Evolutionary conservation across 2,888 invertebrate species (phyloP).

Genomic region (Oligia latruncula): DNA sequence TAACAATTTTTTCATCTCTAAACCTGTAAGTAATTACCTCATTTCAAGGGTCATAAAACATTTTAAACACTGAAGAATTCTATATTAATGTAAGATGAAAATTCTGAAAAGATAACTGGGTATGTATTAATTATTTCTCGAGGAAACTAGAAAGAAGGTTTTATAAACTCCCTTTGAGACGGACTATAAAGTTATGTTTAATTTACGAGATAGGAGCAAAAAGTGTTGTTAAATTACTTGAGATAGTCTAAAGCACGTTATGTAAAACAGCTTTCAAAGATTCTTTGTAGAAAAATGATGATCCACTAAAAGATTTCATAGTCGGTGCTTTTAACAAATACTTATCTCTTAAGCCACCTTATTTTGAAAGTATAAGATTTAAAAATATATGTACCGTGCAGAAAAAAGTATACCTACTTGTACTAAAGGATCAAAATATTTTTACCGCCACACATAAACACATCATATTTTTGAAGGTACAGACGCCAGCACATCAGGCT

Average conservation of each 20-base stretch:
- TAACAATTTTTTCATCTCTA: conserved; percentile 36
- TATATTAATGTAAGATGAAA: conserved; percentile 39
- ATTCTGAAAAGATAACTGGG: conserved; percentile 28
- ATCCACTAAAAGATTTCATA: not conserved
- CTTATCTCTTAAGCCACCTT: not conserved
- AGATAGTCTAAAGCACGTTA: not conserved
- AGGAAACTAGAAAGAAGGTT: conserved; percentile 42
- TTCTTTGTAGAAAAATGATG: not conserved
- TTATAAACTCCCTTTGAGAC: conserved; percentile 49
- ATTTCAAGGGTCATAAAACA: conserved; percentile 54
- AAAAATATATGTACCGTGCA: not conserved
- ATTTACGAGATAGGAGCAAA: conserved; percentile 42
- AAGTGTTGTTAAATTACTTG: conserved; percentile 26
- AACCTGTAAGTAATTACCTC: conserved; percentile 37
- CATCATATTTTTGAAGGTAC: too few species aligned
- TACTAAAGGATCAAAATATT: not conserved
- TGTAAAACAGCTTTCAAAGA: conserved; percentile 21
- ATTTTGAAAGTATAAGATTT: not conserved
- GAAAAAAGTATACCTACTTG: not conserved
- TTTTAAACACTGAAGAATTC: conserved; percentile 41
- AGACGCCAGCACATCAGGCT: too few species aligned
- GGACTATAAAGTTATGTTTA: conserved; percentile 33
- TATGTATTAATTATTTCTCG: conserved; percentile 48
- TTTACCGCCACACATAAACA: not conserved
- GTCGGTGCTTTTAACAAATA: not conserved